Evolutionary conservation across 2,797 vertebrate species (phyloP), one percentile per base, ranked within the genome.

Genomic region (Ibycter americanus): DNA sequence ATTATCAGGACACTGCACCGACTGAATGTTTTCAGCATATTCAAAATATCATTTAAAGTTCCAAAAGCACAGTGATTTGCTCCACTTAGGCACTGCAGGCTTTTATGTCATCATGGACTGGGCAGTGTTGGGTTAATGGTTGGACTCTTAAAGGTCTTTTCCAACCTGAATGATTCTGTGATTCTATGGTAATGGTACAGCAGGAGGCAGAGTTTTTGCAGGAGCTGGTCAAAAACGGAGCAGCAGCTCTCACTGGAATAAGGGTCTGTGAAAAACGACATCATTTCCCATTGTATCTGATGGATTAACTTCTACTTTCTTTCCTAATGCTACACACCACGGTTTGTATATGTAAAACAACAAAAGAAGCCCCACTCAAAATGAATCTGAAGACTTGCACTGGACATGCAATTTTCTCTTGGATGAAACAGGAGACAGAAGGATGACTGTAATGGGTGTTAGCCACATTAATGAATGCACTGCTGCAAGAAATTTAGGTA

Each of bases 191-290:
- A 62, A 91, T 6, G 31, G 61, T 88, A 36, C 67, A 91, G 76
- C 83, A 85, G 89, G 76, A 93, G 90, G 63, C 44, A 7, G 49
- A 56, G n/a, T 6, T 81, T 87, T 68, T 85, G 65, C 84, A 87
- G 49, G 67, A 90, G 83, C 52, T 56, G 67, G 74, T 80, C 44
- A 61, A 36, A 92, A 56, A 72, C 0, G 7, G n/a, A 47, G 55
- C 55, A 90, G 85, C 78, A 90, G 56, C 74, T 83, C 44, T 59
- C 36, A 22, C 0, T 61, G 71, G 29, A 92, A 65, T 20, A 36
- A 78, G 19, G 13, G 17, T 17, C 74, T 56, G 42, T 52, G 26
- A 70, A 83, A 90, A 89, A 42, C 4, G 31, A 71, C 49, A 26
- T 22, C 7, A 31, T 38, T 79, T 87, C 78, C 73, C 42, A 31